Percentiles rank a stretch among this genome's conserved stretches.
phyloP scores from a whole-genome alignment of 2,888 invertebrate genomes.

The Cheilosia urbana region DNA sequence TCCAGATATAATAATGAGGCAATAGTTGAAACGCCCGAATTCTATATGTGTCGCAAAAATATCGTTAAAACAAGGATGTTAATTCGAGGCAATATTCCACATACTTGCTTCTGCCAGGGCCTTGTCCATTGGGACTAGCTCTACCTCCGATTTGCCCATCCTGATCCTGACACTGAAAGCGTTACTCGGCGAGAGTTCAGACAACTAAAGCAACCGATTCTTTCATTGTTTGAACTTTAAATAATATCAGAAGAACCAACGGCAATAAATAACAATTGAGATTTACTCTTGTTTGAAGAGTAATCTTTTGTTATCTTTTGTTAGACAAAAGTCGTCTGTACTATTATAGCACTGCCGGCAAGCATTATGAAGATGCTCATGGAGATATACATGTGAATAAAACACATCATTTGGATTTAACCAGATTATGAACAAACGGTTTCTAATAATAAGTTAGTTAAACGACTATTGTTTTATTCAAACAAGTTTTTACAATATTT shows the following conservation, averaged over 20 bases:
- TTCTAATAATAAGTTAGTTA: too few relatives aligned
- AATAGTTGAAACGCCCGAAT: constrained; percentile 84
- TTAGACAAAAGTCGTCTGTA: not conserved
- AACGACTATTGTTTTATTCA: too few relatives aligned
- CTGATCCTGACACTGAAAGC: constrained; percentile 12
- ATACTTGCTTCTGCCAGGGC: constrained; percentile 65
- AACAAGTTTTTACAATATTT: too few relatives aligned
- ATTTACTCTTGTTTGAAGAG: constrained; percentile 10
- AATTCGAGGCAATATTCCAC: not conserved
- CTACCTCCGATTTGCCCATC: constrained; percentile 34
- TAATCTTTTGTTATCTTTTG: constrained; percentile 2
- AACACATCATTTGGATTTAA: not conserved
- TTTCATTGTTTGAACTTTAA: constrained; percentile 34
- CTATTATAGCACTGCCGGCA: not conserved
- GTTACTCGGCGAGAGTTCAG: not conserved
- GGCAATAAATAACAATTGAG: not conserved
- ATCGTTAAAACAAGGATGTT: not conserved
- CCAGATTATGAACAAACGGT: not conserved
- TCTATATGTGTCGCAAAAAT: constrained; percentile 78
- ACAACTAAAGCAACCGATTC: constrained; percentile 23
- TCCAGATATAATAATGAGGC: constrained; percentile 84
- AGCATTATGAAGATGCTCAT: not conserved
- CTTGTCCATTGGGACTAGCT: constrained; percentile 61
- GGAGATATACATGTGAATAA: not conserved
- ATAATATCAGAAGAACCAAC: constrained; percentile 24